Evolutionary conservation across 1,140 invertebrate genomes (phyloP).

Genomic region (Condylostylus longicornis): DNA sequence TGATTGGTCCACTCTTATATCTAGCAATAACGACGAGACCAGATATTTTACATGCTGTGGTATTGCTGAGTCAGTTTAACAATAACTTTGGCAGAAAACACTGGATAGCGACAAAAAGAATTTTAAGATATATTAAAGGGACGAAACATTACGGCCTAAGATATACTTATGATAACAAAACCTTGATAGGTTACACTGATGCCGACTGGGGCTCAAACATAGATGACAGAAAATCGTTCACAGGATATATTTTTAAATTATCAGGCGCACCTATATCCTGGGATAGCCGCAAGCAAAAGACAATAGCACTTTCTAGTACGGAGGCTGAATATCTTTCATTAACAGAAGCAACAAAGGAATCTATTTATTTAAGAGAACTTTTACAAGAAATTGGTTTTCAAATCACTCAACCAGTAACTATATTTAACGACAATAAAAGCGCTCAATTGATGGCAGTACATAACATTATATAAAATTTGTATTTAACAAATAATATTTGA

Average conservation of each 20-base stretch:
- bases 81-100: conserved; percentile 15
- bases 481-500: no score
- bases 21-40: conserved; percentile 22
- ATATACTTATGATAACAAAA: conserved; percentile 1
- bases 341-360: conserved; percentile 9
- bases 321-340: conserved; percentile 13
- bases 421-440: conserved; percentile 6
- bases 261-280: conserved; percentile 13
- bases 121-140: conserved; percentile 28
- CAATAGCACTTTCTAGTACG: conserved; percentile 9
- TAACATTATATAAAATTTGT: no score
- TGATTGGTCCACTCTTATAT: conserved; percentile 29
- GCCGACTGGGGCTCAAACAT: conserved; percentile 22
- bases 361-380: conserved; percentile 8
- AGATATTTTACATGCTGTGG: conserved; percentile 32
- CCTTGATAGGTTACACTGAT: conserved; percentile 7
- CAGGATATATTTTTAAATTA: conserved; percentile 9
- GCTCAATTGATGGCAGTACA: no score
- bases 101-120: conserved; percentile 23
- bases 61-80: conserved; percentile 13
- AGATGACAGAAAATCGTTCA: conserved; percentile 13
- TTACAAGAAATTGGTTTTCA: conserved; percentile 4
- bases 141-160: conserved; percentile 12
- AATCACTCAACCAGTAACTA: neutral
- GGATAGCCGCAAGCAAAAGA: conserved; percentile 8